Conservation (phyloP, 2,888 invertebrate species). For the Melinaea menophilus region DNA sequence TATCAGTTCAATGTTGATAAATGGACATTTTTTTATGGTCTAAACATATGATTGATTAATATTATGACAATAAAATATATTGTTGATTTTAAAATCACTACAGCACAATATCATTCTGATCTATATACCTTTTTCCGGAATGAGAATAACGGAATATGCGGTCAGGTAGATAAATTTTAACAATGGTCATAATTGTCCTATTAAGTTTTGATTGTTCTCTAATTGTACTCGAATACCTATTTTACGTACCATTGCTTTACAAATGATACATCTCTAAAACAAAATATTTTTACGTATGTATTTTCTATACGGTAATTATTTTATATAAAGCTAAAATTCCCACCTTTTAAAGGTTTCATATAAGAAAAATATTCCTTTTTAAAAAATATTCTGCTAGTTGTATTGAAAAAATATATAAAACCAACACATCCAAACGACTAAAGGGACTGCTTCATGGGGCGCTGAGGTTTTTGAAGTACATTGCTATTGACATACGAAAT, state of each 20-base stretch:
- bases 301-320: neutral
- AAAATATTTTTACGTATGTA: neutral
- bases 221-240: slow-evolving; percentile 2
- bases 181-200: slow-evolving; percentile 1
- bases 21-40: too few relatives aligned
- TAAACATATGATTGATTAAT: too few relatives aligned
- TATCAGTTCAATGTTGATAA: too few relatives aligned
- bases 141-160: neutral
- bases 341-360: too few relatives aligned
- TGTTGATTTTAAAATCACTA: too few relatives aligned
- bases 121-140: neutral
- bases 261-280: neutral
- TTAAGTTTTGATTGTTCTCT: neutral
- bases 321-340: too few relatives aligned
- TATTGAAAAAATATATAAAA: slow-evolving; percentile 1
- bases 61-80: too few relatives aligned
- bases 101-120: too few relatives aligned
- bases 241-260: neutral
- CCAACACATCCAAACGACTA: neutral
- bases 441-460: neutral
- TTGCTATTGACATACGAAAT: slow-evolving; percentile 2
- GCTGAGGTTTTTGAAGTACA: slow-evolving; percentile 1
- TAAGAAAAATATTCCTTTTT: neutral
- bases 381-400: neutral
- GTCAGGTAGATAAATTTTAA: slow-evolving; percentile 2